These are phyloP conservation scores for Tangachromis dhanisi DNA, from an alignment of 2,113 vertebrate genomes.

Conservation along the genomic window DNA sequence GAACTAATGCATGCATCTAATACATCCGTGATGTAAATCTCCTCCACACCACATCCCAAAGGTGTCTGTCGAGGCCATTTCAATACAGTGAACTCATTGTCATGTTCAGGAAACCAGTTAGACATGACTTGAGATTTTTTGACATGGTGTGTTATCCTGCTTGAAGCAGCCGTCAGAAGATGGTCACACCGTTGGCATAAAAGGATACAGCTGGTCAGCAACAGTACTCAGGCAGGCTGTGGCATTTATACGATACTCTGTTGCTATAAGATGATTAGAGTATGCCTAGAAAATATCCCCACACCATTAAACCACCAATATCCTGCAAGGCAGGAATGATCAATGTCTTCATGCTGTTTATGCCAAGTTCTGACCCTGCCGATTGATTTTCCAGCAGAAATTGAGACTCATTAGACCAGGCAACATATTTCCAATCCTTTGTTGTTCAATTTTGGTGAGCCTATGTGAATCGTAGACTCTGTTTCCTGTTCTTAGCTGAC, in stretches of 20 bases:
- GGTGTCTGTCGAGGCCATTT: neutral
- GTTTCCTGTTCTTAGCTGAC: neutral
- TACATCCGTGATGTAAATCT: neutral
- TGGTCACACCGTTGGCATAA: rapidly evolving
- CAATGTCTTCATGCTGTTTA: neutral
- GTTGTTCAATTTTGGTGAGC: neutral
- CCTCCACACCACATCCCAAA: neutral
- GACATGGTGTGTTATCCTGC: neutral
- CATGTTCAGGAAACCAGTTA: neutral
- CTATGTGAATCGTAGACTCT: neutral
- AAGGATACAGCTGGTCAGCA: neutral
- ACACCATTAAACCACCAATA: neutral
- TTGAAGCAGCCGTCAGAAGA: neutral
- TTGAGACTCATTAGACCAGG: neutral
- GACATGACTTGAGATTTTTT: neutral
- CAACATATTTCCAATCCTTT: neutral
- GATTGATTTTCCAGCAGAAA: neutral
- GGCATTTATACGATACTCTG: neutral
- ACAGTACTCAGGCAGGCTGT: neutral
- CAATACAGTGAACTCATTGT: neutral
- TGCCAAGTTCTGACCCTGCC: neutral
- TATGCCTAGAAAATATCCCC: neutral
- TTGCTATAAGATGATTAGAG: neutral
- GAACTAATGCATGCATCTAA: neutral
- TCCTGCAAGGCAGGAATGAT: neutral